Evolutionary conservation across 2,797 vertebrate genomes (phyloP), one percentile per base, ranked within the genome.

Genomic region (Emys orbicularis): DNA sequence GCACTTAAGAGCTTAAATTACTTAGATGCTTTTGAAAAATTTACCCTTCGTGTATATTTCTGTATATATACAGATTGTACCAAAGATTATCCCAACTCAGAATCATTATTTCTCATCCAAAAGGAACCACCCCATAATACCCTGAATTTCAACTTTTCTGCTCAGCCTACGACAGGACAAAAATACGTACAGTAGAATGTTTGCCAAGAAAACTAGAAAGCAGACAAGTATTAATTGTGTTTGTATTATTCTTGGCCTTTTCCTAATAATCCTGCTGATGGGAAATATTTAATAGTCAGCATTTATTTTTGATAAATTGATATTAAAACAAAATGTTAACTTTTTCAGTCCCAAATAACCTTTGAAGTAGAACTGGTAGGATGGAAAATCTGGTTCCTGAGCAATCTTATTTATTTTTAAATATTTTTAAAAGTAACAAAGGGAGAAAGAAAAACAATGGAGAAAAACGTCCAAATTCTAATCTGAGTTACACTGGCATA

Each of bases 191-290:
- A 84, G 23, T 5, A 83, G 54, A 92, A 76, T 57, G 16, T 84
- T 81, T 52, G 65, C 79, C 79, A 92, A 68, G 49, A 90, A 79
- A 84, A 68, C 81, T 88, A 83, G 88, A 92, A n/a, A 79, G 37
- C 27, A 94, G 52, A 90, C 12, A 87, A 76, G 18, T 81, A 68
- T 2, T 1, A 82, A 34, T 59, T 87, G 47, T 44, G 49, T 12
- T 53, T 79, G n/a, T 93, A 65, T 94, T 93, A 52, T 97, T 93
- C 57, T 96, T 96, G 91, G 94, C 88, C n/a, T 23, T 86, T 88
- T 41, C 19, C 76, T 82, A 79, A 81, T 86, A 82, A 90, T 92
- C 95, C 91, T 91, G 94, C 90, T 92, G 86, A 82, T 94, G 93
- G 82, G 94, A 93, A 96, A 89, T 16, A 56, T 19, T 86, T 83